phyloP scores from a whole-genome alignment of 2,797 vertebrate genomes.

The Tapirus indicus region DNA sequence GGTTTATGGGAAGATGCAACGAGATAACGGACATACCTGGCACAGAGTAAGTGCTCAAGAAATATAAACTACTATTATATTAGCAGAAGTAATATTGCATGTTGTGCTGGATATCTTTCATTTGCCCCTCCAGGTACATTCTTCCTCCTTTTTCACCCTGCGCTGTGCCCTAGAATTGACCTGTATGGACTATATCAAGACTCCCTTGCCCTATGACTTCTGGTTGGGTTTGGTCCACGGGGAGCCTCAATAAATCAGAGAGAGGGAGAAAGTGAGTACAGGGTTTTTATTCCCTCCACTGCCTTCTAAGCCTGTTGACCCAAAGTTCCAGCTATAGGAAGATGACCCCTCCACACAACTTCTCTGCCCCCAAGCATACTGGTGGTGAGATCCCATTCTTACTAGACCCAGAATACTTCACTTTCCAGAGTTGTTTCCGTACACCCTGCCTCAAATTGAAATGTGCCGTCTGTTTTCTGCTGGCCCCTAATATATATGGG shows the following conservation, averaged over 20 bases:
- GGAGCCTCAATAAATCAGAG: background rate
- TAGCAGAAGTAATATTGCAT: background rate
- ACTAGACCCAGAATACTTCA: background rate
- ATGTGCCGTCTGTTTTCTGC: background rate
- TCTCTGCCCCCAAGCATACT: background rate
- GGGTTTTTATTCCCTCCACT: background rate
- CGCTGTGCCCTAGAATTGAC: background rate
- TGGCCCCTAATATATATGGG: background rate
- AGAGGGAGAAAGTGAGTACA: background rate
- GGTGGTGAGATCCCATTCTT: background rate
- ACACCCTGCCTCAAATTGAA: background rate
- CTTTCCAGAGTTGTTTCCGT: background rate
- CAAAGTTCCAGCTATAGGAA: slow-evolving; percentile 2
- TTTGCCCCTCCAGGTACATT: background rate
- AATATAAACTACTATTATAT: background rate
- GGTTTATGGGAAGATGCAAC: background rate
- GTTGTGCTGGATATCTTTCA: background rate
- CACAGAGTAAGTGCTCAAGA: background rate
- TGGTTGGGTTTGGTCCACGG: background rate
- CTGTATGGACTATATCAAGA: background rate
- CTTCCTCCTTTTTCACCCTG: background rate
- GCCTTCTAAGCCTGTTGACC: background rate
- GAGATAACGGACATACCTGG: background rate
- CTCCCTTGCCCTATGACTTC: background rate
- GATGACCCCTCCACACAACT: background rate